Evolutionary conservation across 2,797 vertebrate species (phyloP), one percentile per base, ranked within the genome.

Genomic region (Sebastes minor): DNA sequence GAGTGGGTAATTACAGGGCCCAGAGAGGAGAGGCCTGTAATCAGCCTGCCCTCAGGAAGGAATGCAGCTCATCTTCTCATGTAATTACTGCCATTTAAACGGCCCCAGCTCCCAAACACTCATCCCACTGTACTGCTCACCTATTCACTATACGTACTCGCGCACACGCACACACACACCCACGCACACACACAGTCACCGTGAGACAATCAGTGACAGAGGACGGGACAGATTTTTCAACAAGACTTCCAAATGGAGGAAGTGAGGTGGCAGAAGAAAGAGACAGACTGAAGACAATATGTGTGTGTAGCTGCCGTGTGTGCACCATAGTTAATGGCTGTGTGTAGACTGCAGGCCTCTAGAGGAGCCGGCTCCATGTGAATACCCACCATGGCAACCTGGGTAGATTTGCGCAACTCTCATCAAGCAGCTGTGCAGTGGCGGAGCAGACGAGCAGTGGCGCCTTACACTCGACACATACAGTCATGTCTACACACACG

Each of bases 41-140:
- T 96, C 96, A 96, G 92, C 80, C 92, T 93, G 93, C 94, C 94
- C 95, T 95, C 92, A 95, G 95, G 95, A 96, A 96, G 94, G 95
- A 96, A 96, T 96, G 95, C 93, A 95, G 95, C 96, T 96, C 95
- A 95, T 96, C 95, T 96, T 96, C 94, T 96, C 91, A 88, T 95
- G 92, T 96, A 96, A 96, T 96, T 96, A 96, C 92, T 91, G 89
- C 92, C 93, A 93, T 96, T 96, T 95, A 96, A 95, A 94, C 76
- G 83, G 92, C 88, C 90, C 90, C 87, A 73, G 92, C 88, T 94
- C 91, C 92, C 89, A 93, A 94, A 93, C 93, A 94, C 90, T 93
- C 91, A 89, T 92, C 92, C 91, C 89, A 95, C 91, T 93, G 88
- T 91, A 92, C 55, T 82, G 84, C 82, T 90, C 89, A 92, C 92